Percentiles rank a stretch among this genome's conserved stretches.
Conservation (phyloP, 2,797 vertebrate genomes). For the Kryptopterus vitreolus region DNA sequence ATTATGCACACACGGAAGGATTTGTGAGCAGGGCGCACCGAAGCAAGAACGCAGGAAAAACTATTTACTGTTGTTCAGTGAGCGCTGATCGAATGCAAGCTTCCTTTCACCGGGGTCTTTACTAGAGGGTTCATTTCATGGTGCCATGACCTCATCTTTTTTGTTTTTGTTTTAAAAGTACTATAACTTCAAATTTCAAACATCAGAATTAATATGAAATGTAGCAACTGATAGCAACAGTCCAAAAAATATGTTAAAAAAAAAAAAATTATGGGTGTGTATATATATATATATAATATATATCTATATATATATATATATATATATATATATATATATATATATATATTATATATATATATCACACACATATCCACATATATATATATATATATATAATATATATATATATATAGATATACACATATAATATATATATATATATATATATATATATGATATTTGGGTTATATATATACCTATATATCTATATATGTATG, state of each 20-base stretch:
- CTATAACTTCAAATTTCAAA: background rate
- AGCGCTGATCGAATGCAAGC: background rate
- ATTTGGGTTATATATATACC: too few relatives aligned
- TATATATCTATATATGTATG: too few relatives aligned
- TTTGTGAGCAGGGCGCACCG: background rate
- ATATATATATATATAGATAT: too few relatives aligned
- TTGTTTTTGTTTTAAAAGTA: background rate
- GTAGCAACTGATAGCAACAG: background rate
- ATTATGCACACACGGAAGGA: background rate
- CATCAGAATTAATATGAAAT: background rate
- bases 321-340: too few relatives aligned
- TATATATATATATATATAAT: too few relatives aligned
- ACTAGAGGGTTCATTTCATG: background rate
- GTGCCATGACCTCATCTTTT: background rate
- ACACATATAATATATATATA: too few relatives aligned
- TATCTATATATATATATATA: too few relatives aligned
- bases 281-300: too few relatives aligned
- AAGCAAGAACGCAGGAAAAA: background rate
- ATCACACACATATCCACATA: too few relatives aligned
- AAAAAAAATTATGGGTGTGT: too few relatives aligned
- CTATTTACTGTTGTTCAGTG: background rate
- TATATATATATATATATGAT: too few relatives aligned
- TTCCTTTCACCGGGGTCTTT: background rate
- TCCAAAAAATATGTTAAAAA: background rate
- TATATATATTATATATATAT: too few relatives aligned